Evolutionary conservation across 2,888 invertebrate genomes (phyloP), one percentile per base, ranked within the genome.

Genomic region (Piscicola geometra): DNA sequence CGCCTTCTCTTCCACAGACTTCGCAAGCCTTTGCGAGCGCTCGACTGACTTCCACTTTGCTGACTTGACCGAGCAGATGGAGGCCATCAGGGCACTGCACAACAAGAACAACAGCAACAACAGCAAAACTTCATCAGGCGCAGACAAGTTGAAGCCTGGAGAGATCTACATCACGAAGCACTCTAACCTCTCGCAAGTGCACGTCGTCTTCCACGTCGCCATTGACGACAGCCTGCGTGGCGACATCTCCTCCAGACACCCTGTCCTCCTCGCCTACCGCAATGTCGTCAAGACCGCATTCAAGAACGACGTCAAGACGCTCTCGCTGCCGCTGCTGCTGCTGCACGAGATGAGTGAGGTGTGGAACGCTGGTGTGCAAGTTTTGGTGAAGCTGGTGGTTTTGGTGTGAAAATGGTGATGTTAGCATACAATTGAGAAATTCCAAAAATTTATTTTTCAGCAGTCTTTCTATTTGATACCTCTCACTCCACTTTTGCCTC

Each of bases 41-140:
- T 92, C 93, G 0, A 93, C 97, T 0, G 99, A 99, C 86, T 93
- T 97, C 84, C 99, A 99, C 88, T 98, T 99, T 86, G 88, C 90
- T 0, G 89, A 91, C 82, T 88, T 94, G 77, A 93, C 93, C 80
- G 90, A 90, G 78, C 97, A 99, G 87, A 87, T 98, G 78, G 90
- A 91, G 81, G 88, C 81, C 50, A 83, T 86, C 32, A 84, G 84
- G 76, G 78, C 80, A 70, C 80, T 83, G 50, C 78, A 85, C 15
- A 76, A 80, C 9, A 76, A 79, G 32, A 67, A 67, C 15, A 18
- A 67, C 15, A 21, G 15, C 18, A 18, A 18, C 21, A 32, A 67
- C 15, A 67, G 67, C 35, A 67, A 67, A 3, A 67, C 12, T 5
- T 67, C 32, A 3, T 5, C 28, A 67, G 35, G 32, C 5, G 15